Evolutionary conservation across 2,797 vertebrate species (phyloP).

Genomic region (Cheirogaleus major): DNA sequence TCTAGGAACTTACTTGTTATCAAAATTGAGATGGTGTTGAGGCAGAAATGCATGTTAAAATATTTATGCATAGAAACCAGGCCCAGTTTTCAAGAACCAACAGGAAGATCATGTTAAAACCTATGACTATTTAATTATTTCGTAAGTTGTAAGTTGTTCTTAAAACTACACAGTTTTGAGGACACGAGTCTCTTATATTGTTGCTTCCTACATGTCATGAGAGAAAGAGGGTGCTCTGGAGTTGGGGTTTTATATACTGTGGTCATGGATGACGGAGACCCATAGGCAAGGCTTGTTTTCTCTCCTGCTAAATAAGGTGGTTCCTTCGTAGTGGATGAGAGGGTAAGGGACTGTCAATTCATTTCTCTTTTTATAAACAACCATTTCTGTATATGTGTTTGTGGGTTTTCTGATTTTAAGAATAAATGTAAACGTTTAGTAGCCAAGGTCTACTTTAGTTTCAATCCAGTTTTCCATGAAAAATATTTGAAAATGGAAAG

Average conservation of each 20-base stretch:
- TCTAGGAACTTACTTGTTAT: neutral
- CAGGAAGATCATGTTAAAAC: neutral
- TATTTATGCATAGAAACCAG: neutral
- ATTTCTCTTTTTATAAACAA: neutral
- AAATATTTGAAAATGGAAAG: slow-evolving; percentile 18
- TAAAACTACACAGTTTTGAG: neutral
- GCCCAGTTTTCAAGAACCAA: neutral
- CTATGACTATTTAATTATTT: neutral
- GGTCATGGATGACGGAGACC: neutral
- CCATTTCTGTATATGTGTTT: neutral
- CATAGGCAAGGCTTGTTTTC: neutral
- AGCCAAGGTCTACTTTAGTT: neutral
- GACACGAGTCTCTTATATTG: neutral
- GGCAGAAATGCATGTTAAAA: neutral
- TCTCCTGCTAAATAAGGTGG: neutral
- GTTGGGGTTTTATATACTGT: neutral
- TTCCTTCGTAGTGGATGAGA: neutral
- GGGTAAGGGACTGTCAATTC: neutral
- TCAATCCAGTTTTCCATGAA: neutral
- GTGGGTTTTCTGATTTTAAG: neutral
- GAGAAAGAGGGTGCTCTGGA: neutral
- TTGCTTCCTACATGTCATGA: neutral
- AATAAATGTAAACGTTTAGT: neutral
- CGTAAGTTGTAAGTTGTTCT: neutral
- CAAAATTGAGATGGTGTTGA: neutral